Base-by-base conservation (phyloP, 1,140 invertebrate species). In the Pseudachorutes palmiensis region DNA sequence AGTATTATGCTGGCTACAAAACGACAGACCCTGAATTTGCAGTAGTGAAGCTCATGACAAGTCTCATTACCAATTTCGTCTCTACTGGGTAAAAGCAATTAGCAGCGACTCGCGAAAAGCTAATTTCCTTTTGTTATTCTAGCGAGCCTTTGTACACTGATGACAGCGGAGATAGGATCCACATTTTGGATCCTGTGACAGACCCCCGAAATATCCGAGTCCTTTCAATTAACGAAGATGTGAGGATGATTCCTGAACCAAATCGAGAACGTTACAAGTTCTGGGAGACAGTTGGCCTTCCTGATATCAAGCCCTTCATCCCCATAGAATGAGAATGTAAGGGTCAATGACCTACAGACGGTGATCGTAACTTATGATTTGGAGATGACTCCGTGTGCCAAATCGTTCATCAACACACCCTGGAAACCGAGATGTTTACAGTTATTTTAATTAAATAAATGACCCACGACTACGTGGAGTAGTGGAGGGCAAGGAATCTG, bases 241-340 rank as follows among this genome's bases (percentile, higher is more conserved):
- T 73, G 48, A 57, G 58, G 61, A 73, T 73, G 71, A 65, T 70
- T 22, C 45, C 67, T 26, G 61, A 66, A 16, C 68, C 69, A 28
- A 51, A 26, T 26, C 5, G 32, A n/a, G 36, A 68, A 1, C 19
- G 45, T n/a, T 31, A 68, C 0, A 51, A 70, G 26, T 73, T 73
- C 63, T 73, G 71, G 71, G 61, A 63, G 31, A 9, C 61, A 45
- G 2, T 63, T 2, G 14, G 14, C 3, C 32, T 63, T 14, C 3
- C 3, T 41, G 61, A 63, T 28, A 45, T 22, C 5, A 63, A 45
- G 22, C 61, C 61, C 19, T 63, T 55, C 51, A 55, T 55, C 9
- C 51, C 51, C 12, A 55, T 55, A 19, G 51, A 55, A 5, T 55
- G 24, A 22, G 12, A 55, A 41, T 41, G n/a, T n/a, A n/a, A 19